Percentiles rank a stretch among this genome's conserved stretches.
phyloP scores from a whole-genome alignment of 2,797 vertebrate genomes.

The Acridotheres tristis region DNA sequence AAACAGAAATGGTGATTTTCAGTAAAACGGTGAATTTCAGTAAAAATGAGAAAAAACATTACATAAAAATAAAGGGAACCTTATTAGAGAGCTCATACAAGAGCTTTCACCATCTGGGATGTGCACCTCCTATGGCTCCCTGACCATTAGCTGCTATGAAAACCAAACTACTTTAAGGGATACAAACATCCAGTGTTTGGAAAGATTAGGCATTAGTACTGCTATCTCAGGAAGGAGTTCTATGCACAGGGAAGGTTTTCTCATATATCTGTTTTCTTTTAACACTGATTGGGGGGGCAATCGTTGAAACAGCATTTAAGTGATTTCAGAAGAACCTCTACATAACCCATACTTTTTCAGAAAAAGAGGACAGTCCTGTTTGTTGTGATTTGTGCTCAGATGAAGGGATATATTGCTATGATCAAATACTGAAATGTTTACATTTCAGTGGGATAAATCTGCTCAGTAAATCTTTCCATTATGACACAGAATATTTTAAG shows the following conservation, averaged over 20 bases:
- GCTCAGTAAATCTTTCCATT: neutral
- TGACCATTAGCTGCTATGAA: neutral
- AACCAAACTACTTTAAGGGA: neutral
- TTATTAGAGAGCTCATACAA: neutral
- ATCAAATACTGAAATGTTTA: neutral
- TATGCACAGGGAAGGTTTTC: neutral
- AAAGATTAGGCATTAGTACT: neutral
- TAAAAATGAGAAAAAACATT: neutral
- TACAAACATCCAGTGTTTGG: neutral
- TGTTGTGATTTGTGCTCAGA: neutral
- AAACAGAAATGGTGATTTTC: neutral
- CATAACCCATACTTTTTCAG: neutral
- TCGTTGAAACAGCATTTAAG: neutral
- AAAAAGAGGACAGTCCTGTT: neutral
- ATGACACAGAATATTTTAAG: neutral
- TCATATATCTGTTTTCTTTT: neutral
- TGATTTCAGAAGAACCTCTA: neutral
- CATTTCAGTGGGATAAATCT: neutral
- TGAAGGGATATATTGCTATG: neutral
- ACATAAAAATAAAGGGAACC: neutral
- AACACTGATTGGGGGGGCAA: neutral
- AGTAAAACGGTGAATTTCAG: neutral
- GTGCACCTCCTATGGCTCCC: neutral
- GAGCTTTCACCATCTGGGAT: neutral
- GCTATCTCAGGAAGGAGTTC: neutral